Conservation (phyloP, 2,797 vertebrate genomes). For the Apogon hyalosoma region DNA sequence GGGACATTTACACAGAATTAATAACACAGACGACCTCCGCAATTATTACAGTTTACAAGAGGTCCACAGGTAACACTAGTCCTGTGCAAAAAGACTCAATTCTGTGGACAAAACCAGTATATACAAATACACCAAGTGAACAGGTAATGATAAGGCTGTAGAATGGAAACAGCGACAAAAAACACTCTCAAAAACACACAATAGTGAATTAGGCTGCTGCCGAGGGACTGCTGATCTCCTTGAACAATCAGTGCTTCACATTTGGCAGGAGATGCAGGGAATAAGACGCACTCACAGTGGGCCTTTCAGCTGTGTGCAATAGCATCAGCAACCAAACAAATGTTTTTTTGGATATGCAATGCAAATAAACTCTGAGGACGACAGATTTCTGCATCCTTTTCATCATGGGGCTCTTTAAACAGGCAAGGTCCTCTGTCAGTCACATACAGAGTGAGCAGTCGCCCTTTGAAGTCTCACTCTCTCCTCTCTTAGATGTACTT, state of each 20-base stretch:
- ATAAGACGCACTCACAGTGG: conserved; percentile 43
- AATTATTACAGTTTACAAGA: too few species aligned
- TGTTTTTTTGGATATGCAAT: conserved; percentile 71
- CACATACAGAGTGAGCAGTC: conserved; percentile 62
- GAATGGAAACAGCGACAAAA: background rate
- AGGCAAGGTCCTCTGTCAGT: conserved; percentile 74
- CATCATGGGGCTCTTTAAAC: conserved; percentile 76
- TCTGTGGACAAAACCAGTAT: background rate
- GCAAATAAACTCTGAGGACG: conserved; percentile 77
- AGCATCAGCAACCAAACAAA: conserved; percentile 66
- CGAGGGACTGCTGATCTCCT: conserved; percentile 57
- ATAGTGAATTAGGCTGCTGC: conserved; percentile 23
- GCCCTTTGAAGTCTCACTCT: conserved; percentile 81
- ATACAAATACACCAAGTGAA: background rate
- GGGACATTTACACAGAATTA: too few species aligned
- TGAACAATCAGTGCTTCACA: conserved; percentile 70
- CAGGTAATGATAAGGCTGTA: background rate
- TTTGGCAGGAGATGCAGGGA: conserved; percentile 68
- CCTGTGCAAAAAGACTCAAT: too few species aligned
- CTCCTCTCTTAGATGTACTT: conserved; percentile 77
- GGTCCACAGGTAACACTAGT: too few species aligned
- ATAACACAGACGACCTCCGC: too few species aligned
- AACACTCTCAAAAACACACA: conserved; percentile 13
- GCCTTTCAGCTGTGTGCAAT: conserved; percentile 61
- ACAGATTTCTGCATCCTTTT: conserved; percentile 80